Base-by-base conservation (phyloP, 2,797 vertebrate species). In the Pantherophis vulpinus region DNA sequence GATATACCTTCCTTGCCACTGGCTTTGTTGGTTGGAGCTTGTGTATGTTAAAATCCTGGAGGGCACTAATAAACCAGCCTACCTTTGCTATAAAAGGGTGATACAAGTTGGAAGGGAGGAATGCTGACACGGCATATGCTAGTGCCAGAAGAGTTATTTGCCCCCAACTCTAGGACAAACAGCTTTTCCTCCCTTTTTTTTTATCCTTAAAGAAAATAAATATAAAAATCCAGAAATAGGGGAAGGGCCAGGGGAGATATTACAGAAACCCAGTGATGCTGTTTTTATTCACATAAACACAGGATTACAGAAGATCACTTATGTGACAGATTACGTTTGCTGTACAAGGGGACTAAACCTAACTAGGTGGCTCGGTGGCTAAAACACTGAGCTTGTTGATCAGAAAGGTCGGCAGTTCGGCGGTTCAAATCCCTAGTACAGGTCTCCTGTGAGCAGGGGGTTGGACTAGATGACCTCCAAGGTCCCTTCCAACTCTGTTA, bases 281-380 rank as follows among this genome's bases (percentile, higher is more conserved):
- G 23, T 32, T 87, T 92, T 92, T 86, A 89, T 90, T 91, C 54
- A 0, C 2, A 42, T 27, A 20, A 95, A 83, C 37, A 47, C 37
- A 83, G 20, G 74, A 12, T 47, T 47, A 5, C 66, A 25, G 37
- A 42, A 47, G 20, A 83, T 83, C 60, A 74, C 10, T 91, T 63
- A 74, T 94, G 32, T 92, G 95, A 93, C 91, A 94, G 93, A 92
- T 94, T 4, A 3, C 42, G 7, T 0, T 86, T 4, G 42, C 88
- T 88, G 14, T n/a, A 20, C 88, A 94, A 59, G 18, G 58, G 83
- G 88, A 86, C 51, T 10, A 54, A 54, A 10, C 8, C 51, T 54
- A 9, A 54, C 51, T 54, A 54, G 51, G 51, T 54, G 51, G 9
- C 51, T 54, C 51, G 9, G 51, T 54, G 51, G 51, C 51, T 54